Conservation (phyloP, 2,888 invertebrate genomes). For the Andrena minutula region DNA sequence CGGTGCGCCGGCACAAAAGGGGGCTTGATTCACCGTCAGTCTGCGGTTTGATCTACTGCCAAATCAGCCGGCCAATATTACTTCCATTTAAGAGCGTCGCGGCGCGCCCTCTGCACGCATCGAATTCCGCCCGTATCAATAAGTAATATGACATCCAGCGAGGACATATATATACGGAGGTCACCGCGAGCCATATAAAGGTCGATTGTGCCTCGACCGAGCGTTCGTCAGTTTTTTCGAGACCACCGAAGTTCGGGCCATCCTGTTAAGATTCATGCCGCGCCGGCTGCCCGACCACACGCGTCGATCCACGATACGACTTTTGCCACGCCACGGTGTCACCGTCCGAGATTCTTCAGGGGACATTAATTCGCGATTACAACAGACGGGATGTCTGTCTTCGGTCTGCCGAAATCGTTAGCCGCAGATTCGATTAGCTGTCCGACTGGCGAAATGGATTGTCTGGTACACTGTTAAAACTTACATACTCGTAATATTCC, state of each 20-base stretch:
- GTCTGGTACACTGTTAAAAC: background rate
- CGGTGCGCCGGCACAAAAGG: slow-evolving; percentile 42
- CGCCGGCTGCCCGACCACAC: slow-evolving; percentile 26
- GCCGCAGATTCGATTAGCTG: background rate
- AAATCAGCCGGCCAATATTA: slow-evolving; percentile 67
- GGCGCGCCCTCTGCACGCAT: slow-evolving; percentile 57
- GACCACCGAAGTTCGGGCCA: slow-evolving; percentile 46
- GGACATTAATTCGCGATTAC: background rate
- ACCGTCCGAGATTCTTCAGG: background rate
- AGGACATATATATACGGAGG: slow-evolving; percentile 65
- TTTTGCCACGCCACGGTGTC: background rate
- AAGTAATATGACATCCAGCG: slow-evolving; percentile 75
- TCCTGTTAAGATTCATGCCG: background rate
- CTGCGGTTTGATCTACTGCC: slow-evolving; percentile 67
- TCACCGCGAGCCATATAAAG: slow-evolving; percentile 54
- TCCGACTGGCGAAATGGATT: background rate
- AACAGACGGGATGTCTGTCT: slow-evolving; percentile 3
- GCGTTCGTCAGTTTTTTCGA: slow-evolving; percentile 55
- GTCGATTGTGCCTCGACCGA: slow-evolving; percentile 63
- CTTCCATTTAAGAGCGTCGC: slow-evolving; percentile 68
- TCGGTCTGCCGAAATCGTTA: slow-evolving; percentile 4
- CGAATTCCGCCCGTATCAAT: slow-evolving; percentile 71
- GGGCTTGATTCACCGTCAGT: slow-evolving; percentile 61
- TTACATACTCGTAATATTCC: background rate
- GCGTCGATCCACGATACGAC: slow-evolving; percentile 5